phyloP scores from a whole-genome alignment of 2,888 invertebrate genomes.

The Stomorhina lunata region DNA sequence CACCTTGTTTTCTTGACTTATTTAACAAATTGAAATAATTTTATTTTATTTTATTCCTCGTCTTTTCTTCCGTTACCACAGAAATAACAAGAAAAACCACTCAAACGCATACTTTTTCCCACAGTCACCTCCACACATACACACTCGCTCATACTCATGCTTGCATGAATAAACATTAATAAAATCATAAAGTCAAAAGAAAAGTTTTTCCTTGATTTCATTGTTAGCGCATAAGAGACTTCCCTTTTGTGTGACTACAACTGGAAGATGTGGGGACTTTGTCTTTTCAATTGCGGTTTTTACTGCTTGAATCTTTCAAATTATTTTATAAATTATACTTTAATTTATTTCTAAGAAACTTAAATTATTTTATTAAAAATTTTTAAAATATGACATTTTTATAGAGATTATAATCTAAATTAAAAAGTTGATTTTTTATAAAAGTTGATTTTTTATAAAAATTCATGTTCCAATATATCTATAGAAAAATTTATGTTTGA shows the following conservation, averaged over 20 bases:
- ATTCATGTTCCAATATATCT: too few relatives aligned
- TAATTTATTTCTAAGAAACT: too few relatives aligned
- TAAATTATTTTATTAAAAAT: too few relatives aligned
- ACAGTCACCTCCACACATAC: not conserved
- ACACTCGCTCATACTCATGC: not conserved
- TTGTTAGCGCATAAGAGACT: not conserved
- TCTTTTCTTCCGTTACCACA: not conserved
- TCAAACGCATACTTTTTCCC: not conserved
- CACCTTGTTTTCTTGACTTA: slow-evolving; percentile 4
- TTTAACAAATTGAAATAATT: slow-evolving; percentile 36
- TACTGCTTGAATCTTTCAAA: too few relatives aligned
- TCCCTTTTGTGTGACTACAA: not conserved
- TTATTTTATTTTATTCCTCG: not conserved
- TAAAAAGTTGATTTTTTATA: too few relatives aligned
- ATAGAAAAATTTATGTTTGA: too few relatives aligned
- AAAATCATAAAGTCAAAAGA: slow-evolving; percentile 42
- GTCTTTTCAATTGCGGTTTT: not conserved
- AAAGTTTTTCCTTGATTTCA: not conserved
- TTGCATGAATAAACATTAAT: slow-evolving; percentile 43
- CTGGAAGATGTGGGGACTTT: not conserved
- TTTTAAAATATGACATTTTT: too few relatives aligned
- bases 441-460: too few relatives aligned
- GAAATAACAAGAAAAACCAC: not conserved
- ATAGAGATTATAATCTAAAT: too few relatives aligned
- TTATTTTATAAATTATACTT: too few relatives aligned